Percentiles rank a stretch among this genome's conserved stretches.
Conservation (phyloP, 2,797 vertebrate genomes). For the Helostoma temminkii region DNA sequence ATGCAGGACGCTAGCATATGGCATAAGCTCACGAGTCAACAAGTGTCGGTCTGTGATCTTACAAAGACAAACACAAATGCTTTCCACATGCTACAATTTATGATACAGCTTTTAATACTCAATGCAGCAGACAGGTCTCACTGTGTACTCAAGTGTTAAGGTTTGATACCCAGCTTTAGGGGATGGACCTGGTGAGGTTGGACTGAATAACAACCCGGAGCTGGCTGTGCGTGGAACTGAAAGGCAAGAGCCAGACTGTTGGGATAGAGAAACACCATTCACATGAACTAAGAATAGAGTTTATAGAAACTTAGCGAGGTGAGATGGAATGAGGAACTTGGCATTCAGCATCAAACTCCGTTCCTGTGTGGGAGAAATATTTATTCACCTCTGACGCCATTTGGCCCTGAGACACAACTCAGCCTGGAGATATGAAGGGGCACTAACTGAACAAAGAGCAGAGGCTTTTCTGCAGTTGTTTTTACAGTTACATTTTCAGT, state of each 20-base stretch:
- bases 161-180: neutral
- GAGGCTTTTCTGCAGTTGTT: neutral
- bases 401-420: neutral
- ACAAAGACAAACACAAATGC: too few relatives aligned
- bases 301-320: neutral
- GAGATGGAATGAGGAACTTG: slow-evolving; percentile 11
- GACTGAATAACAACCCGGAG: neutral
- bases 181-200: neutral
- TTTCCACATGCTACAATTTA: too few relatives aligned
- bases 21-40: too few relatives aligned
- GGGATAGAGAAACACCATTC: too few relatives aligned
- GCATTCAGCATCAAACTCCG: neutral
- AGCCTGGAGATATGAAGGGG: neutral
- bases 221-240: neutral
- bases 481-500: neutral
- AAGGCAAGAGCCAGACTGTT: neutral
- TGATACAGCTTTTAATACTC: too few relatives aligned
- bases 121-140: neutral
- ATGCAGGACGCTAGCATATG: too few relatives aligned
- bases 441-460: neutral
- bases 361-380: slow-evolving; percentile 14
- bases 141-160: neutral
- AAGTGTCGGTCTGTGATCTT: too few relatives aligned
- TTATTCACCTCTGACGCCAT: slow-evolving; percentile 5
- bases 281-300: neutral